A percentile compares a stretch with the other conserved stretches of the same genome.
phyloP scores from a whole-genome alignment of 2,113 vertebrate genomes.

The Camelus bactrianus region DNA sequence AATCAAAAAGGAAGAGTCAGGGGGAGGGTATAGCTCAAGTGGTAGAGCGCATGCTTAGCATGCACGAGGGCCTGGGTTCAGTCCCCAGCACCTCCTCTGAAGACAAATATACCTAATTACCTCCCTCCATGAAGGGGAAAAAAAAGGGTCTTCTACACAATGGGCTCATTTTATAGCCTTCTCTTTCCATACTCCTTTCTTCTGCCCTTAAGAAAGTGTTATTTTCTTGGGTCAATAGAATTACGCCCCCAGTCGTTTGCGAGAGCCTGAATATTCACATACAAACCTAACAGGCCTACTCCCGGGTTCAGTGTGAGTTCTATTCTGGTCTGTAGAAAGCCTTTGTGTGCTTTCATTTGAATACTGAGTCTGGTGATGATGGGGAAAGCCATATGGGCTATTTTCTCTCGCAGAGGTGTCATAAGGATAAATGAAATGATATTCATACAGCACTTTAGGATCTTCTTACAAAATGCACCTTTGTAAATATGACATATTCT shows the following conservation, averaged over 20 bases:
- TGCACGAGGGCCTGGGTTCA: no score
- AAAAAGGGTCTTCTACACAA: not conserved
- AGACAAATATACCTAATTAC: no score
- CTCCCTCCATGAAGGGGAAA: no score
- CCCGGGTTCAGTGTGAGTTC: not conserved
- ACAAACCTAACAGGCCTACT: not conserved
- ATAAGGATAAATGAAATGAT: slow-evolving; percentile 80
- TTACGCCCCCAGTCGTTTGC: not conserved
- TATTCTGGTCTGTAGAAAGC: not conserved
- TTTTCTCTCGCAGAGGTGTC: slow-evolving; percentile 26
- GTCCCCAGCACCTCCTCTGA: no score
- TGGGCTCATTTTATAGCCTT: not conserved
- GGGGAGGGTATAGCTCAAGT: no score
- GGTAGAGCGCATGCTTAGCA: no score
- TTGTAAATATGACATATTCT: slow-evolving; percentile 78
- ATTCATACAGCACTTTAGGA: slow-evolving; percentile 71
- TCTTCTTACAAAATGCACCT: slow-evolving; percentile 72
- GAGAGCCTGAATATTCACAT: not conserved
- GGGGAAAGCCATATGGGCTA: not conserved
- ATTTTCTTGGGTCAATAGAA: not conserved
- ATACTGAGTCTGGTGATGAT: not conserved
- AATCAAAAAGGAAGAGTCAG: not conserved
- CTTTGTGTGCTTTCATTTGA: not conserved
- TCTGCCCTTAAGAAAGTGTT: not conserved
- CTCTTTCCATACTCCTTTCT: not conserved